Evolutionary conservation across 2,113 vertebrate genomes (phyloP).

Genomic region (Seriola aureovittata): DNA sequence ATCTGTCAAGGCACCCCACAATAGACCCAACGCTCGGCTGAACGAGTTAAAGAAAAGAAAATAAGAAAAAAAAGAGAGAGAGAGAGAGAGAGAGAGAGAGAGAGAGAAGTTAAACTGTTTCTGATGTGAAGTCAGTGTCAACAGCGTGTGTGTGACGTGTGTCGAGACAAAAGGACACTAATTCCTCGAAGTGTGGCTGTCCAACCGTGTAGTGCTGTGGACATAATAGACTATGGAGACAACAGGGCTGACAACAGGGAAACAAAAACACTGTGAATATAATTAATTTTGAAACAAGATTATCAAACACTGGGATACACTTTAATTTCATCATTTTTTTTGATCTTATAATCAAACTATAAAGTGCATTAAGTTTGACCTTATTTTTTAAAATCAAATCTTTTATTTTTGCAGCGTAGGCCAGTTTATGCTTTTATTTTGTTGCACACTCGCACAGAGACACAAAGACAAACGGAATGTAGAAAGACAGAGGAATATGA

Average conservation of each 20-base stretch:
- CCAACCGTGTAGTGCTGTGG: conserved; percentile 66
- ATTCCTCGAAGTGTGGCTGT: conserved; percentile 75
- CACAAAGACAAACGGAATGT: conserved; percentile 12
- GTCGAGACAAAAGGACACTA: conserved; percentile 78
- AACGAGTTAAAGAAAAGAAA: conserved; percentile 81
- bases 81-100: conserved; percentile 21
- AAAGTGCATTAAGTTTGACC: neutral
- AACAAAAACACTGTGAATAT: conserved; percentile 27
- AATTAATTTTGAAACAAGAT: conserved; percentile 6
- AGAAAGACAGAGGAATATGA: conserved; percentile 30
- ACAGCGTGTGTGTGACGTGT: conserved; percentile 83
- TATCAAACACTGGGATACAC: neutral
- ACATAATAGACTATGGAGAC: conserved; percentile 59
- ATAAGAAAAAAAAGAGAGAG: conserved; percentile 33
- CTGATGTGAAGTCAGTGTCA: conserved; percentile 84
- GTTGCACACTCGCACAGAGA: neutral
- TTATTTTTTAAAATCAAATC: neutral
- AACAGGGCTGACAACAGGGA: conserved; percentile 35
- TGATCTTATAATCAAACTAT: neutral
- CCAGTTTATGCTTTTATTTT: neutral
- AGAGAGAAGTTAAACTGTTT: conserved; percentile 83
- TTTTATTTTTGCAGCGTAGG: neutral
- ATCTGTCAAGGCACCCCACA: conserved; percentile 87
- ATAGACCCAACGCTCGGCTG: conserved; percentile 75
- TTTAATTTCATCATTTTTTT: neutral